Conservation (phyloP, 2,113 vertebrate genomes). For the Camelus dromedarius region DNA sequence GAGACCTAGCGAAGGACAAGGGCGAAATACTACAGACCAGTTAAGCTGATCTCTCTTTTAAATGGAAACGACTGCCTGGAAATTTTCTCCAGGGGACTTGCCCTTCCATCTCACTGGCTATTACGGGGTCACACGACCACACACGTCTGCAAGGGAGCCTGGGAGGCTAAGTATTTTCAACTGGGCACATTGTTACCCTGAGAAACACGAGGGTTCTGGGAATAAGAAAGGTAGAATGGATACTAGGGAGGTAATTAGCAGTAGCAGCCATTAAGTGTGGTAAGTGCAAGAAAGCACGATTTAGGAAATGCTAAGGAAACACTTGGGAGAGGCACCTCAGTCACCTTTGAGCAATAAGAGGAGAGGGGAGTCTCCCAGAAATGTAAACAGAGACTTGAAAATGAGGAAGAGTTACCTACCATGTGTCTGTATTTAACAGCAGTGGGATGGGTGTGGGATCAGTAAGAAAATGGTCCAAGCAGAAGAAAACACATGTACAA, state of each 20-base stretch:
- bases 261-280: neutral
- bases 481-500: neutral
- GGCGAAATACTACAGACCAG: neutral
- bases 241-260: neutral
- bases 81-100: neutral
- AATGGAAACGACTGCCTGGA: neutral
- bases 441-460: neutral
- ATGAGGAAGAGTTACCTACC: neutral
- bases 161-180: neutral
- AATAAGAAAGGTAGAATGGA: neutral
- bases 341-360: neutral
- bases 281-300: neutral
- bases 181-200: neutral
- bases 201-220: neutral
- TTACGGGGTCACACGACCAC: neutral
- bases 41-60: neutral
- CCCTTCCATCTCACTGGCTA: neutral
- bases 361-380: too few relatives aligned
- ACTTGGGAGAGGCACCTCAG: neutral
- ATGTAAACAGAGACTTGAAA: neutral
- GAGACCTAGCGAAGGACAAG: neutral
- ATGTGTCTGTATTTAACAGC: too few relatives aligned
- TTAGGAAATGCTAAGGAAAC: neutral
- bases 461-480: neutral
- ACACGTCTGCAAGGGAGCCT: neutral